phyloP scores from a whole-genome alignment of 2,113 vertebrate species.

The Blennius ocellaris region DNA sequence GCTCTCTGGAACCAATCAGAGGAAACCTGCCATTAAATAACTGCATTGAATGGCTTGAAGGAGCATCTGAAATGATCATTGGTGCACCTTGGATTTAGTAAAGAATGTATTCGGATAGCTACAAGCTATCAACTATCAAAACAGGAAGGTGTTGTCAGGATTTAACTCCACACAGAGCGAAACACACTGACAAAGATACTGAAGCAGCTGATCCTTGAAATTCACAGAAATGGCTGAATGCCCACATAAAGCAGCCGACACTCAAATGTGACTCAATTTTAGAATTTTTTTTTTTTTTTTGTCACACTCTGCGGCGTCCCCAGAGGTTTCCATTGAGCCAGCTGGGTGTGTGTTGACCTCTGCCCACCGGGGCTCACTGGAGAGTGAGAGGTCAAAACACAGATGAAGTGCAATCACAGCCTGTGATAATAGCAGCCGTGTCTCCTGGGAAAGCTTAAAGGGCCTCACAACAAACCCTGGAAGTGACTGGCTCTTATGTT shows the following conservation, averaged over 20 bases:
- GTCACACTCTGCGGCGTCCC: conserved; percentile 53
- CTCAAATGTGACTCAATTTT: conserved; percentile 1
- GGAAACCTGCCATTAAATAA: too few relatives aligned
- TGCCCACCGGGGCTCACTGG: conserved; percentile 64
- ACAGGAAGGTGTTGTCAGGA: too few relatives aligned
- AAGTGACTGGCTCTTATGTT: conserved; percentile 42
- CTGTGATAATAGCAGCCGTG: conserved; percentile 67
- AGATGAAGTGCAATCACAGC: conserved; percentile 79
- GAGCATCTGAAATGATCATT: too few relatives aligned
- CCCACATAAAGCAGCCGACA: neutral
- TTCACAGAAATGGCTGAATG: conserved; percentile 5
- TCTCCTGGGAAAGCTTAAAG: conserved; percentile 64
- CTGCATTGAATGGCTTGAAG: too few relatives aligned
- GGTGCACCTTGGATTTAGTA: too few relatives aligned
- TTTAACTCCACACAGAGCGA: too few relatives aligned
- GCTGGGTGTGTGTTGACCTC: conserved; percentile 71
- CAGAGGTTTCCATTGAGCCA: conserved; percentile 60
- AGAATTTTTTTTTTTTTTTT: conserved; percentile 12
- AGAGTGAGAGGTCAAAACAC: conserved; percentile 76
- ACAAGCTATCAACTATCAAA: too few relatives aligned
- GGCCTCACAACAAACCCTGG: conserved; percentile 47
- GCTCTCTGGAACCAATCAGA: too few relatives aligned
- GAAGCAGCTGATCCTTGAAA: neutral
- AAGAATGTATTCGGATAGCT: too few relatives aligned
- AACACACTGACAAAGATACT: neutral